Conservation (phyloP, 2,797 vertebrate species). For the Sardinella longiceps region DNA sequence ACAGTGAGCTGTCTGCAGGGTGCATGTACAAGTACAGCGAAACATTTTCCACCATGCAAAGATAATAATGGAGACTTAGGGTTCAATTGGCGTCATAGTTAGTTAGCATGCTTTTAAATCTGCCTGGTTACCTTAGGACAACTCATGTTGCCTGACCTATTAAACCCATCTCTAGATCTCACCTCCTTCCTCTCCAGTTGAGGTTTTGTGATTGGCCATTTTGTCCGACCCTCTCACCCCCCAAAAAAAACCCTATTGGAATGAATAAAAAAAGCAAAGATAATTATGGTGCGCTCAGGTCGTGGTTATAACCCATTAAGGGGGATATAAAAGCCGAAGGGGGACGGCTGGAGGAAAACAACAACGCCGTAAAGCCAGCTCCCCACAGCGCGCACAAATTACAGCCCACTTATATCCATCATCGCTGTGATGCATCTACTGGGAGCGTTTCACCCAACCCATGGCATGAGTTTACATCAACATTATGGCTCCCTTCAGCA, state of each 20-base stretch:
- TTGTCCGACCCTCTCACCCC: not conserved
- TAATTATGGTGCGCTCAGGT: constrained; percentile 47
- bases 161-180: constrained; percentile 1
- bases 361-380: constrained; percentile 67
- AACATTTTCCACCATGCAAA: no score
- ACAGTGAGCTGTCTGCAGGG: no score
- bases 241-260: constrained; percentile 43
- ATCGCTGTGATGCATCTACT: constrained; percentile 38
- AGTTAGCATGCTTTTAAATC: no score
- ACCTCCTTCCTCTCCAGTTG: not conserved
- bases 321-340: constrained; percentile 66
- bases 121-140: not conserved
- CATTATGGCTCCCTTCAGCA: not conserved
- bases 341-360: constrained; percentile 69
- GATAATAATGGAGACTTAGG: no score
- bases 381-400: constrained; percentile 70
- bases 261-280: constrained; percentile 46
- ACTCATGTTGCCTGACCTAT: not conserved
- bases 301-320: constrained; percentile 56
- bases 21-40: no score
- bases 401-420: constrained; percentile 63
- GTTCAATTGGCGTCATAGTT: no score
- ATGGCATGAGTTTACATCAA: not conserved
- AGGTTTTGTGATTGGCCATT: constrained; percentile 5
- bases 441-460: constrained; percentile 1